These are phyloP conservation scores for Choreutis nemorana DNA, from an alignment of 2,888 invertebrate species.

Conservation along the genomic window DNA sequence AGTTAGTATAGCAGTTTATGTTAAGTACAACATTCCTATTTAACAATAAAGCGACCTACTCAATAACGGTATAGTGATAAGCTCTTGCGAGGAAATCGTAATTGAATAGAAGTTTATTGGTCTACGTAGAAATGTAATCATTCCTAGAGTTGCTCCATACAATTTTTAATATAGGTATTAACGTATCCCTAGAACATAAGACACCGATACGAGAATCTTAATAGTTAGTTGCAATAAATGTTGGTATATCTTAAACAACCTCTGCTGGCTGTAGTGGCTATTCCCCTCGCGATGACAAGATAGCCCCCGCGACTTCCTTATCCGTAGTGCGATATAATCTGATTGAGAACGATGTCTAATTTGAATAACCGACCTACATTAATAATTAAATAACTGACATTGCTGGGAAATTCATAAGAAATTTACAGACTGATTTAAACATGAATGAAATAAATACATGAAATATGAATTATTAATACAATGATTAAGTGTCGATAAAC, in stretches of 20 bases:
- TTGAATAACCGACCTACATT: constrained; percentile 46
- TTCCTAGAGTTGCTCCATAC: no score
- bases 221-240: no score
- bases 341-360: constrained; percentile 40
- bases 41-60: constrained; percentile 12
- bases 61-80: constrained; percentile 20
- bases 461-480: constrained; percentile 20
- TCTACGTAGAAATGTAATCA: no score
- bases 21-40: constrained; percentile 19
- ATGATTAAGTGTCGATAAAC: no score
- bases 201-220: no score
- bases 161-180: no score
- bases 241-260: no score
- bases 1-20: constrained; percentile 22
- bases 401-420: constrained; percentile 31
- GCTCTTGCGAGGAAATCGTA: constrained; percentile 17
- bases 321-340: constrained; percentile 51
- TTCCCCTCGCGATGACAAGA: constrained; percentile 35
- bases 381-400: constrained; percentile 31
- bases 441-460: constrained; percentile 4
- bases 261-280: constrained; percentile 21
- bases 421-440: no score
- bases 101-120: no score
- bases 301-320: constrained; percentile 45
- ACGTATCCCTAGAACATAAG: no score